Evolutionary conservation across 2,888 invertebrate species (phyloP), one percentile per base, ranked within the genome.

Genomic region (Drosophila fulvimacula): DNA sequence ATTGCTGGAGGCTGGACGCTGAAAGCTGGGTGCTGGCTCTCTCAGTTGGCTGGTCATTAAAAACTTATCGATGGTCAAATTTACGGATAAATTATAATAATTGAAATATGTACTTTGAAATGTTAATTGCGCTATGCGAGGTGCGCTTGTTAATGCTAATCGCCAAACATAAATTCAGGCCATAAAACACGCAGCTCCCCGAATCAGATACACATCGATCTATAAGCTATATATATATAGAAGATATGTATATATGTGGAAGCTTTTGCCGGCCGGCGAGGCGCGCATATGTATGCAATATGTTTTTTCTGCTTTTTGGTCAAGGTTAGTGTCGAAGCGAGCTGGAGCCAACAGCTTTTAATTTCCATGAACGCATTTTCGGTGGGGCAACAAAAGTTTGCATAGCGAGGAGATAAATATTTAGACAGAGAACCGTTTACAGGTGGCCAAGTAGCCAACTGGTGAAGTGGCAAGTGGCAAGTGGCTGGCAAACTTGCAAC

Each of bases 251-350:
- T 42, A 15, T 24, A 39, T 39, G 21, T 10, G 44, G 13, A 49
- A 24, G 44, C 34, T 69, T 69, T 69, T 67, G 80, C 86, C 88
- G 84, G 84, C 88, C 88, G 88, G 84, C 76, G n/a, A 42, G 56
- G 72, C 88, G 86, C 83, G 82, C 86, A 84, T 84, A 84, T 84
- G 83, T 84, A 84, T 84, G 83, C 83, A 84, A 84, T 82, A 84
- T 88, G 88, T 48, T 48, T 48, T 88, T 88, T 87, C 27, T 69
- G 62, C 30, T 57, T 64, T 66, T 62, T 77, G 68, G 65, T 64
- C 78, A 78, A 78, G 78, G 78, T 78, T 79, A 44, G 34, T 2
- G 27, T 19, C 34, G 58, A 19, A n/a, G 44, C 13, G 36, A 21
- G 46, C 17, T 9, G 11, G 27, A 15, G 30, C 41, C 17, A 13